phyloP scores from a whole-genome alignment of 2,113 vertebrate species.

The Cisticola juncidis region DNA sequence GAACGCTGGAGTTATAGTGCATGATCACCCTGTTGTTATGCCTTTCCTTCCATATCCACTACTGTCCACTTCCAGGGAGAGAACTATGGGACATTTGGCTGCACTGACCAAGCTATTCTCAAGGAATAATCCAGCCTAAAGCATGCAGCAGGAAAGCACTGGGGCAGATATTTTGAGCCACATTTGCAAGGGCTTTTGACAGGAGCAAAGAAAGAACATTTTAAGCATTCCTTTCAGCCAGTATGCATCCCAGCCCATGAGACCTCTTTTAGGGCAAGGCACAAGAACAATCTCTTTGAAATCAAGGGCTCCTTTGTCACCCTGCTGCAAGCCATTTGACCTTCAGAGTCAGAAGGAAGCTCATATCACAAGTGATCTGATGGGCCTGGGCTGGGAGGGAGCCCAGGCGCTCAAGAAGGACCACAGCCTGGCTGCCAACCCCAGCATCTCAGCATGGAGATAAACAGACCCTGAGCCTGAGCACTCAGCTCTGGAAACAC shows the following conservation, averaged over 20 bases:
- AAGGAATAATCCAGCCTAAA: background rate
- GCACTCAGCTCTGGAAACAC: background rate
- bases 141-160: background rate
- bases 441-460: constrained; percentile 8
- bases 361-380: constrained; percentile 15
- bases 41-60: background rate
- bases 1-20: background rate
- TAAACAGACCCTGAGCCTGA: background rate
- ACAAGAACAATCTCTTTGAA: constrained; percentile 55
- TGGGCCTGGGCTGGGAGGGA: background rate
- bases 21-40: background rate
- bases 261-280: constrained; percentile 35
- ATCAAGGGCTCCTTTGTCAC: constrained; percentile 53
- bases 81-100: background rate
- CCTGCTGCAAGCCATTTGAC: constrained; percentile 56
- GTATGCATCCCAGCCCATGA: background rate
- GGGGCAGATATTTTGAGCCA: constrained; percentile 32
- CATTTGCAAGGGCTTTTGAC: constrained; percentile 45
- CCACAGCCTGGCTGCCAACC: background rate
- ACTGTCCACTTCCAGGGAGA: background rate
- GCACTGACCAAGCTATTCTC: background rate
- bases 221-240: constrained; percentile 57
- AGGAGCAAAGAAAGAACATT: constrained; percentile 42
- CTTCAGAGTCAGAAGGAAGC: constrained; percentile 51
- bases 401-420: background rate